Conservation (phyloP, 2,888 invertebrate species). For the Heliconius cydno region DNA sequence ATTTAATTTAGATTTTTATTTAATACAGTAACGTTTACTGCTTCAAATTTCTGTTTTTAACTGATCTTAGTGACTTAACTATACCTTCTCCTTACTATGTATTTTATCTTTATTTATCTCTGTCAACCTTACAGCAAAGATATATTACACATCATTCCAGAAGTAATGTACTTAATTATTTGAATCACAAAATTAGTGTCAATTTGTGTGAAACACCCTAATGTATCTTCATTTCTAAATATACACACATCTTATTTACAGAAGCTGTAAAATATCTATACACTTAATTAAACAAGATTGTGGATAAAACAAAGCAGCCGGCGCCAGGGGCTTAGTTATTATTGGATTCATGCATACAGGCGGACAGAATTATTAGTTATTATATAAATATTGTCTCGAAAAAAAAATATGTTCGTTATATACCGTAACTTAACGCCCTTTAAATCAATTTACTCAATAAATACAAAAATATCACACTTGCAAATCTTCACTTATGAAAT, state of each 20-base stretch:
- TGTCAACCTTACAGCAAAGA: background rate
- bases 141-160: background rate
- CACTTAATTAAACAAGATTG: constrained; percentile 41
- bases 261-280: constrained; percentile 37
- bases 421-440: too few species aligned
- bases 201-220: constrained; percentile 17
- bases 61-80: too few species aligned
- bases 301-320: constrained; percentile 38
- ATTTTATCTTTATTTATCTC: background rate
- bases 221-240: background rate
- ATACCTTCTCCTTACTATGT: too few species aligned
- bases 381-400: too few species aligned
- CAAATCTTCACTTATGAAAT: too few species aligned
- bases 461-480: too few species aligned
- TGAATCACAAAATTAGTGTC: constrained; percentile 3
- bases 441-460: too few species aligned
- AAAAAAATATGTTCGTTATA: too few species aligned
- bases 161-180: background rate
- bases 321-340: constrained; percentile 42
- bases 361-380: too few species aligned
- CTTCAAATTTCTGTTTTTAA: background rate
- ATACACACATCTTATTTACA: constrained; percentile 26
- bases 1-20: too few species aligned
- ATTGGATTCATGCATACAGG: constrained; percentile 38
- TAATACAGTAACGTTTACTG: too few species aligned